Conservation (phyloP, 2,888 invertebrate genomes). For the Sinohyriopsis cumingii region DNA sequence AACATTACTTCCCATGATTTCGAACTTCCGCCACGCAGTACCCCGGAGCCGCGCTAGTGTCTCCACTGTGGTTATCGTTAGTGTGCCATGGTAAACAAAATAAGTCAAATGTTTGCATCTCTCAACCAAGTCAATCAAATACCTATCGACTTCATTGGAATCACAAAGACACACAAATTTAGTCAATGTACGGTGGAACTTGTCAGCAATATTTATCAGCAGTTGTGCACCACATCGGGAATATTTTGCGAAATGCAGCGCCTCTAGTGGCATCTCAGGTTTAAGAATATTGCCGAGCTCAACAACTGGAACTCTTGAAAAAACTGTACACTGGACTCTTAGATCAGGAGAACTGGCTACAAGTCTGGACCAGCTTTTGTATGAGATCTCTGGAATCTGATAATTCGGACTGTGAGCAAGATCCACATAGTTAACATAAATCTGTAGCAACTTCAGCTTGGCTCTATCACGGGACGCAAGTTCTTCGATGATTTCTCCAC, state of each 20-base stretch:
- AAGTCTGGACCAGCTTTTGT: constrained; percentile 46
- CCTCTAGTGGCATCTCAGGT: constrained; percentile 53
- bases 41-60: constrained; percentile 40
- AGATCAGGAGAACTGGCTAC: constrained; percentile 42
- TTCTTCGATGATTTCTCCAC: constrained; percentile 41
- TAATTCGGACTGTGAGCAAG: constrained; percentile 15
- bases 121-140: constrained; percentile 37
- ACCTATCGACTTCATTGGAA: constrained; percentile 37
- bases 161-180: constrained; percentile 50
- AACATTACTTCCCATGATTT: constrained; percentile 42
- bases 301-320: constrained; percentile 46
- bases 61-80: constrained; percentile 39
- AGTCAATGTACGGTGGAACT: constrained; percentile 40
- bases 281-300: constrained; percentile 52
- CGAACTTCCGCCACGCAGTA: constrained; percentile 42
- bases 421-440: constrained; percentile 51
- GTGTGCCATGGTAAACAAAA: constrained; percentile 48
- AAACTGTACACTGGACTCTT: constrained; percentile 48
- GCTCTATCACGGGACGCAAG: constrained; percentile 37
- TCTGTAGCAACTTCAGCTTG: constrained; percentile 43
- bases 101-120: constrained; percentile 40
- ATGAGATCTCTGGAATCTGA: constrained; percentile 45
- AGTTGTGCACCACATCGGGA: constrained; percentile 43
- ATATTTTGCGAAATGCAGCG: constrained; percentile 49
- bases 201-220: constrained; percentile 40